Conservation (phyloP, 2,113 vertebrate genomes). For the Hemicordylus capensis region DNA sequence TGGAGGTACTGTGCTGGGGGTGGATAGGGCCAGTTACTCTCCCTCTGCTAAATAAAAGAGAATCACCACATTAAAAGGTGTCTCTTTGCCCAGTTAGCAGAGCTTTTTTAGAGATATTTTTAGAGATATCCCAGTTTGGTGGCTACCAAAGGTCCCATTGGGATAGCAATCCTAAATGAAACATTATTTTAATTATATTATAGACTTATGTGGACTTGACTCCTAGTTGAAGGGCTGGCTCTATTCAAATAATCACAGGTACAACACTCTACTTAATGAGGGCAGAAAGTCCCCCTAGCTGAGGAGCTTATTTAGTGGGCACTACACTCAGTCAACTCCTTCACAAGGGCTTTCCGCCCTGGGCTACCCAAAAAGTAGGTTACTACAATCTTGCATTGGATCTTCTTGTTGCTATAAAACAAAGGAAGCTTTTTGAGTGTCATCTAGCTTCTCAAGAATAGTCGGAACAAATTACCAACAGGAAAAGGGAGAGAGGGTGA, state of each 20-base stretch:
- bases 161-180: no score
- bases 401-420: background rate
- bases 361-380: background rate
- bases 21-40: no score
- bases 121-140: background rate
- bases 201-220: no score
- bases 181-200: no score
- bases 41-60: no score
- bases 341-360: background rate
- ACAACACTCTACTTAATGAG: background rate
- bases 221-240: background rate
- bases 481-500: background rate
- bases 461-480: constrained; percentile 8
- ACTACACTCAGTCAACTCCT: background rate
- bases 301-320: background rate
- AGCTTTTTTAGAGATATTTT: no score
- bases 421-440: constrained; percentile 6
- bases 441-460: background rate
- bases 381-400: background rate
- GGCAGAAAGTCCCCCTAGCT: background rate
- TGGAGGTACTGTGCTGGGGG: no score
- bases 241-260: background rate
- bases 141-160: background rate
- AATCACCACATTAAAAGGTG: no score
- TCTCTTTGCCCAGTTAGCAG: no score